A percentile compares a stretch with the other conserved stretches of the same genome.
Evolutionary conservation across 2,888 invertebrate genomes (phyloP).

Genomic region (Diachrysia chrysitis): DNA sequence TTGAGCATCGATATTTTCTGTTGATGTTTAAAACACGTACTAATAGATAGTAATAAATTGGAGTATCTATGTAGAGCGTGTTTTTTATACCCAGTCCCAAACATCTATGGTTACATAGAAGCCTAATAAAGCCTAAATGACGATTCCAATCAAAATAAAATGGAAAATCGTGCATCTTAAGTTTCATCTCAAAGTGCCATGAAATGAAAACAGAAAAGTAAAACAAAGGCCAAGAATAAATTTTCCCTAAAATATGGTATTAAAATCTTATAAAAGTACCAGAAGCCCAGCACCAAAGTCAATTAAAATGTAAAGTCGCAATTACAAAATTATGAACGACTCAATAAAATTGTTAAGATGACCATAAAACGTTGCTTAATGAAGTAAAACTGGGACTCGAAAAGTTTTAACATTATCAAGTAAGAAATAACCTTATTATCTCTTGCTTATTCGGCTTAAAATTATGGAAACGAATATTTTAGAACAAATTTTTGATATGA

Average conservation of each 20-base stretch:
- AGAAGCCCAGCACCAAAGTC: slow-evolving; percentile 1
- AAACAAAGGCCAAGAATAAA: neutral
- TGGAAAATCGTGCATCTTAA: neutral
- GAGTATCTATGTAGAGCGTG: neutral
- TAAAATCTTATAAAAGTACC: slow-evolving; percentile 1
- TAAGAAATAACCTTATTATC: slow-evolving; percentile 2
- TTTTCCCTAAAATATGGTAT: neutral
- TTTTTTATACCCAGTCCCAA: neutral
- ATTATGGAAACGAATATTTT: neutral
- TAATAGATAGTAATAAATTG: neutral
- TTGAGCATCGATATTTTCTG: neutral
- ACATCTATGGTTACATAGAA: no score
- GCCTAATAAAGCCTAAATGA: no score
- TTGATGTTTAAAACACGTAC: neutral
- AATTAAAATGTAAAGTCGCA: slow-evolving; percentile 20
- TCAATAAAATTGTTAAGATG: slow-evolving; percentile 47
- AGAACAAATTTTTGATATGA: neutral
- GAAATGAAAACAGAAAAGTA: neutral
- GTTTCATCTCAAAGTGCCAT: neutral
- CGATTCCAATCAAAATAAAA: no score
- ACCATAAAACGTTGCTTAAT: slow-evolving; percentile 46
- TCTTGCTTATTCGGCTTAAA: neutral
- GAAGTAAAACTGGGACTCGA: slow-evolving; percentile 25
- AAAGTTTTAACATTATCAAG: slow-evolving; percentile 11
- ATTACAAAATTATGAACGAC: slow-evolving; percentile 38